Evolutionary conservation across 2,797 vertebrate species (phyloP).

Genomic region (Babyrousa celebensis): DNA sequence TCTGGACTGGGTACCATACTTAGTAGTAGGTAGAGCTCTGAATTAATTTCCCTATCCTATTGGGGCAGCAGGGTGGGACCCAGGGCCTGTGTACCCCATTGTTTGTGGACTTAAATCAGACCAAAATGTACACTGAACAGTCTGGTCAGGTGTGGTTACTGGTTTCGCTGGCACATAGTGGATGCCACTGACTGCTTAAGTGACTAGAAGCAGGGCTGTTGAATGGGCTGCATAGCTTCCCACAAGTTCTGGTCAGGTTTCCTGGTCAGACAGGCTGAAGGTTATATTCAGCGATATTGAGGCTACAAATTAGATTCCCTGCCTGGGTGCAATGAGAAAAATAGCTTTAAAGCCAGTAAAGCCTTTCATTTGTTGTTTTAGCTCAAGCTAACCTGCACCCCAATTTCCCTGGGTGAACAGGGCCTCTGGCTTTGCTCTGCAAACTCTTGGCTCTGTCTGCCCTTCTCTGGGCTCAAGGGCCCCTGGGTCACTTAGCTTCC

Average conservation of each 20-base stretch:
- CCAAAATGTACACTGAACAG: not conserved
- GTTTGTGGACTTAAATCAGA: not conserved
- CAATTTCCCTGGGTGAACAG: not conserved
- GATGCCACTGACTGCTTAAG: not conserved
- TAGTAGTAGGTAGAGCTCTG: not conserved
- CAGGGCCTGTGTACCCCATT: not conserved
- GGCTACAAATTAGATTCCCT: not conserved
- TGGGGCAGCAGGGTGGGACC: not conserved
- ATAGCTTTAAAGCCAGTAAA: not conserved
- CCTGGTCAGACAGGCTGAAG: not conserved
- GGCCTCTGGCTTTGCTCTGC: not conserved
- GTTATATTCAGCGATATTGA: not conserved
- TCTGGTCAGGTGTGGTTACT: too few relatives aligned
- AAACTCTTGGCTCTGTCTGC: not conserved
- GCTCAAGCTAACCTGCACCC: not conserved
- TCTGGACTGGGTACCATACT: not conserved
- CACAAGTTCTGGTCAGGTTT: not conserved
- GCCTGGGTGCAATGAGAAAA: not conserved
- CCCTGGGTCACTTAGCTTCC: not conserved
- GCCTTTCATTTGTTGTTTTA: not conserved
- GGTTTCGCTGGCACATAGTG: not conserved
- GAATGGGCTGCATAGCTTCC: not conserved
- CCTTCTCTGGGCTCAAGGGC: not conserved
- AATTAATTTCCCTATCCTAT: not conserved
- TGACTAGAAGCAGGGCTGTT: not conserved